These are phyloP conservation scores for Tenebrio molitor DNA, from an alignment of 1,140 invertebrate genomes.

Conservation along the genomic window DNA sequence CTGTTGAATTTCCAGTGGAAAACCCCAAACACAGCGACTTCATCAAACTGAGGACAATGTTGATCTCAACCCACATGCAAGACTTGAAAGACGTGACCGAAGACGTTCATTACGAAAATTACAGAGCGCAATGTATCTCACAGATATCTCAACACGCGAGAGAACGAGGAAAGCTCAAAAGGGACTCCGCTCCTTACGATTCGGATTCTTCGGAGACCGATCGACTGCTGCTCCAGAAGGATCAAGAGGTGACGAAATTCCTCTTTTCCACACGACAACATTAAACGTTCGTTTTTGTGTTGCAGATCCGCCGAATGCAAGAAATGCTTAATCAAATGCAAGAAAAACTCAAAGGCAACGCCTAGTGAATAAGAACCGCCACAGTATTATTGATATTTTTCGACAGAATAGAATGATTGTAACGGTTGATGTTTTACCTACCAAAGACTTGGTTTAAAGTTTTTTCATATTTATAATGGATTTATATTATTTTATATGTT, in stretches of 20 bases:
- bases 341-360: slow-evolving; percentile 89
- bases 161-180: slow-evolving; percentile 88
- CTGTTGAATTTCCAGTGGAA: slow-evolving; percentile 88
- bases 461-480: slow-evolving; percentile 49
- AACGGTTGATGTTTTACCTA: slow-evolving; percentile 35
- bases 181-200: slow-evolving; percentile 80
- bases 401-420: slow-evolving; percentile 62
- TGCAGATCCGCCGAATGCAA: slow-evolving; percentile 93
- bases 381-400: slow-evolving; percentile 88
- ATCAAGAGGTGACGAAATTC: slow-evolving; percentile 83
- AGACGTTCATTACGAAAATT: slow-evolving; percentile 97
- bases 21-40: slow-evolving; percentile 99
- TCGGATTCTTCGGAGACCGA: slow-evolving; percentile 88
- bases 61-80: slow-evolving; percentile 97
- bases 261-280: too few relatives aligned
- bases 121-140: slow-evolving; percentile 90
- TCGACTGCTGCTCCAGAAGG: slow-evolving; percentile 88
- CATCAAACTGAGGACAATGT: slow-evolving; percentile 94
- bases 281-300: slow-evolving; percentile 49
- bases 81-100: slow-evolving; percentile 95
- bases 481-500: slow-evolving; percentile 51
- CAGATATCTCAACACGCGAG: slow-evolving; percentile 89
- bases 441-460: slow-evolving; percentile 50
- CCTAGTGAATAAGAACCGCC: slow-evolving; percentile 79
- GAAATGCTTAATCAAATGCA: slow-evolving; percentile 98